Conservation (phyloP, 2,888 invertebrate species). For the Malthinus flaveolus region DNA sequence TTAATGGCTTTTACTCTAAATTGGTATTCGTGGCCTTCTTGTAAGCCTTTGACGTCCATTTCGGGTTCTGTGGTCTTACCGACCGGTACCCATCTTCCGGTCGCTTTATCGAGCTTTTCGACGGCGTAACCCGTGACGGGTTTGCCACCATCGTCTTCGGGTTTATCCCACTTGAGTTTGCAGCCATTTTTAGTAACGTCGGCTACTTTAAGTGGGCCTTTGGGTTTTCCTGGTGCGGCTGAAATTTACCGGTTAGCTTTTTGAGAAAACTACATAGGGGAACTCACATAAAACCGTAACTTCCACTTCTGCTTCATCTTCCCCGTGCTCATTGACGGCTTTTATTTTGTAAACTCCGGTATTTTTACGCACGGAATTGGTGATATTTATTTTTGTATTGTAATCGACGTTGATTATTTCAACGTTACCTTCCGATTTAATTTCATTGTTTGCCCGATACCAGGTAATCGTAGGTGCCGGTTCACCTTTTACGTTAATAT, state of each 20-base stretch:
- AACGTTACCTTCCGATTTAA: conserved; percentile 69
- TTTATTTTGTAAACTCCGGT: conserved; percentile 89
- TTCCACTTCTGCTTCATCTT: conserved; percentile 92
- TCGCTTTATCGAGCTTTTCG: conserved; percentile 90
- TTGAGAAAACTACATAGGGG: too few species aligned
- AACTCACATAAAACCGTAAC: conserved; percentile 78
- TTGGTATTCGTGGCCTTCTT: conserved; percentile 91
- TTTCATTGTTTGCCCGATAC: conserved; percentile 80
- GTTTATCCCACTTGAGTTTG: conserved; percentile 91
- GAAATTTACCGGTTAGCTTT: conserved; percentile 12
- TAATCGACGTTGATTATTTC: conserved; percentile 86
- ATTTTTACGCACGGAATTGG: conserved; percentile 78
- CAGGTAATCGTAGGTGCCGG: conserved; percentile 93
- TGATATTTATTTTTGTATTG: conserved; percentile 84
- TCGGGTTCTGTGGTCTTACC: conserved; percentile 86
- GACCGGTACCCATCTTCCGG: conserved; percentile 92
- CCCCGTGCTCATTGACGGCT: conserved; percentile 89
- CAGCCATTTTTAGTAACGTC: conserved; percentile 89
- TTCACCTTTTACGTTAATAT: conserved; percentile 93
- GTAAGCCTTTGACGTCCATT: conserved; percentile 85
- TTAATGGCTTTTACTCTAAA: conserved; percentile 93
- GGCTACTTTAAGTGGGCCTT: conserved; percentile 84
- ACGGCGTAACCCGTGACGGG: conserved; percentile 91
- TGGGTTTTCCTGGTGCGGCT: conserved; percentile 83
- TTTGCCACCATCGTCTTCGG: conserved; percentile 93